Evolutionary conservation across 2,797 vertebrate species (phyloP), one percentile per base, ranked within the genome.

Genomic region (Taeniopygia guttata): DNA sequence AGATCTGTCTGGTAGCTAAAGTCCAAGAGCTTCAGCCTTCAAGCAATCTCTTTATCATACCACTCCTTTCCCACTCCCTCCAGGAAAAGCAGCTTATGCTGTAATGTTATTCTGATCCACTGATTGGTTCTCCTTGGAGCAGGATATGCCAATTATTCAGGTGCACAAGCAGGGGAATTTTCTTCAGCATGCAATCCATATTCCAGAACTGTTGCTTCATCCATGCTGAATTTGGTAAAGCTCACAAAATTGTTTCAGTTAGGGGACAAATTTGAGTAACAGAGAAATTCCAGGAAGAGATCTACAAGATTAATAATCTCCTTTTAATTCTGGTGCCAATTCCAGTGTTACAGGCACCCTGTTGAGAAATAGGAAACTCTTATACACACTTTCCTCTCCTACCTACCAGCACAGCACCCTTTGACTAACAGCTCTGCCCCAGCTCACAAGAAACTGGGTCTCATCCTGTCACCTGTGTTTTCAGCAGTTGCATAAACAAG

Each of bases 301-400:
- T 5, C 17, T 63, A 36, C 7, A 51, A 73, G 10, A 75, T 51
- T 52, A 27, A 83, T 23, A 40, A 82, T 32, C 25, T 73, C 18
- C 30, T 82, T 74, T 73, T 59, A 62, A 76, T 69, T 82, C 49
- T 3, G 2, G 23, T 48, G n/a, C 13, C 27, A 70, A 7, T 43
- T 77, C n/a, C 49, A 74, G 29, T 32, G 10, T 4, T 43, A 67
- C 12, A 82, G 21, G 10, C 12, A 63, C 5, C 6, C 4, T 5
- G 0, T 7, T 32, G 16, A n/a, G 29, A 74, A 64, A 67, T 1
- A 60, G 10, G 16, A 89, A 83, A n/a, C 8, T 64, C 54, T 32
- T 0, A 1, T 13, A 25, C 6, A 16, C 2, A 0, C 13, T 59
- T 78, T 63, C 23, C 10, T 63, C 18, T 63, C 36, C n/a, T 76